Conservation (phyloP, 2,888 invertebrate genomes). For the Serripes groenlandicus region DNA sequence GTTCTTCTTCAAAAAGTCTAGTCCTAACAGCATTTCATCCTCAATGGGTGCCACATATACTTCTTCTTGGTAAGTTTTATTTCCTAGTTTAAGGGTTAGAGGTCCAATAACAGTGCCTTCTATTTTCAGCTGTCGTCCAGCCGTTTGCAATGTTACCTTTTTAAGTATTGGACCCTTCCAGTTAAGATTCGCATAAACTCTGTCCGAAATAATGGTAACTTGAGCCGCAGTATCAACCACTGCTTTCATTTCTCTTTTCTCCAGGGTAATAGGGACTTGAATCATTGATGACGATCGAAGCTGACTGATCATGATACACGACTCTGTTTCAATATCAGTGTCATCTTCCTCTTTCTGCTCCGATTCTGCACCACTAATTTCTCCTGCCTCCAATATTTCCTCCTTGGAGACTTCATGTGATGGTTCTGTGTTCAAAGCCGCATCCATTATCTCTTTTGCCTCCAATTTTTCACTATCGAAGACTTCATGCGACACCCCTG, state of each 20-base stretch:
- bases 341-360: too few species aligned
- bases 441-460: too few species aligned
- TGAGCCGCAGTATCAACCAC: conserved; percentile 24
- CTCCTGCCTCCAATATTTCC: too few species aligned
- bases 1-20: conserved; percentile 9
- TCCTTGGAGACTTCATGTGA: too few species aligned
- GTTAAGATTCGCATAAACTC: conserved; percentile 18
- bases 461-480: too few species aligned
- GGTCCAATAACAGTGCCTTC: conserved; percentile 21
- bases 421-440: too few species aligned
- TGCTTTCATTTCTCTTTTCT: too few species aligned
- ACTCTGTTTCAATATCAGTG: too few species aligned
- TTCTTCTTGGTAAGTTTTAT: neutral
- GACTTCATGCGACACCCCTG: too few species aligned
- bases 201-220: conserved; percentile 20
- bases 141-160: conserved; percentile 23
- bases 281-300: neutral
- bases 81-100: conserved; percentile 11
- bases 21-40: conserved; percentile 3
- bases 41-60: conserved; percentile 17
- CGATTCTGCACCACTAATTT: too few species aligned
- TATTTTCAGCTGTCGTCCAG: conserved; percentile 22
- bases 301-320: too few species aligned
- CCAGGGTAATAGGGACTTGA: neutral
- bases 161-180: conserved; percentile 8